Percentiles rank a stretch among this genome's conserved stretches.
These are phyloP conservation scores for Dexiosoma caninum DNA, from an alignment of 2,888 invertebrate species.

Conservation along the genomic window DNA sequence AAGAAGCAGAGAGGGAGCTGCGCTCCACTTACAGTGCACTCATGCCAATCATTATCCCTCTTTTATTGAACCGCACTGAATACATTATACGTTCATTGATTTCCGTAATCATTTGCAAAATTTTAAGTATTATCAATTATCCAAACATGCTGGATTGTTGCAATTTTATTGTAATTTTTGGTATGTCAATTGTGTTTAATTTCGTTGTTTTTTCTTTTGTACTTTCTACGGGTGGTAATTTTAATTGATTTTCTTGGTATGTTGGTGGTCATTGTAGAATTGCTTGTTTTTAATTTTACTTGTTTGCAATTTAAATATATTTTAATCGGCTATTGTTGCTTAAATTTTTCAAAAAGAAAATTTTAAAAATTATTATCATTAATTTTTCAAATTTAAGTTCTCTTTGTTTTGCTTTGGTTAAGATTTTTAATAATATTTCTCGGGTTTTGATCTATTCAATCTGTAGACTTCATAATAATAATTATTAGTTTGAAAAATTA, in stretches of 20 bases:
- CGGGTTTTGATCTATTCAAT: too few species aligned
- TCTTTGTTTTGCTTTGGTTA: too few species aligned
- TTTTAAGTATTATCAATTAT: conserved; percentile 49
- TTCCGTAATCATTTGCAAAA: conserved; percentile 47
- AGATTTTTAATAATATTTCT: too few species aligned
- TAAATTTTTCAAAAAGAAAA: too few species aligned
- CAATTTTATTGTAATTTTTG: not conserved
- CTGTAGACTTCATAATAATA: too few species aligned
- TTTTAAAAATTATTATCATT: too few species aligned
- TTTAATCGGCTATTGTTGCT: too few species aligned
- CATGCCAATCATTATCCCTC: conserved; percentile 45
- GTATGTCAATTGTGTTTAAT: not conserved
- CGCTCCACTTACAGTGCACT: conserved; percentile 16
- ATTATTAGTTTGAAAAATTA: too few species aligned
- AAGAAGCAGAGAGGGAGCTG: not conserved
- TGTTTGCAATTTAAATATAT: too few species aligned
- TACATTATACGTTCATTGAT: conserved; percentile 34
- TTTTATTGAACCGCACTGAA: conserved; percentile 21
- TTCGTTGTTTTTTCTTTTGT: not conserved
- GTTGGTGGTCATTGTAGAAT: not conserved
- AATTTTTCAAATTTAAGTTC: too few species aligned
- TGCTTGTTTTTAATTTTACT: not conserved
- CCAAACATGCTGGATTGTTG: conserved; percentile 30
- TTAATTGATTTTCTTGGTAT: conserved; percentile 29
- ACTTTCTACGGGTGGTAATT: not conserved